phyloP scores from a whole-genome alignment of 2,113 vertebrate genomes.

The Strigops habroptila region DNA sequence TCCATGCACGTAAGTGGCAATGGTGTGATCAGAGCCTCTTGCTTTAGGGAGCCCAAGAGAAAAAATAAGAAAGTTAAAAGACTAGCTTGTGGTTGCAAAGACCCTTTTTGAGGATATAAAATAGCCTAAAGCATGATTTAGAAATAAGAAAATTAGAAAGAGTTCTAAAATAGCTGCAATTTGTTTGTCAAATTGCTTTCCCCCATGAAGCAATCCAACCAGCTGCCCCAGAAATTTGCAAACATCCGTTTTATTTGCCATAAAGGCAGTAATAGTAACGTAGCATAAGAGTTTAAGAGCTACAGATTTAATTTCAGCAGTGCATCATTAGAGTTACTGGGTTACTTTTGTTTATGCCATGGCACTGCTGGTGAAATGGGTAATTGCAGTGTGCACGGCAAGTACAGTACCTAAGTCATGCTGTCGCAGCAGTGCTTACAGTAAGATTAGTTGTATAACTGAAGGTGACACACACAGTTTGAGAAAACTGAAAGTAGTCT shows the following conservation, averaged over 20 bases:
- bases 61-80: not conserved
- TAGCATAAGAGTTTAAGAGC: not conserved
- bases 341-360: not conserved
- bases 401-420: not conserved
- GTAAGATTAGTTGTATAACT: not conserved
- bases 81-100: not conserved
- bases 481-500: not conserved
- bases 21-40: not conserved
- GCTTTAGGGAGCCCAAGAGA: not conserved
- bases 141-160: not conserved
- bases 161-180: not conserved
- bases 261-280: not conserved
- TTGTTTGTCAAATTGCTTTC: conserved; percentile 18
- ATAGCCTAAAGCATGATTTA: not conserved
- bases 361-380: not conserved
- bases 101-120: not conserved
- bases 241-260: not conserved
- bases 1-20: fast-evolving
- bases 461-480: not conserved
- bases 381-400: not conserved
- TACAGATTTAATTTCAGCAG: not conserved
- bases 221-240: not conserved
- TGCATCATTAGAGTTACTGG: not conserved
- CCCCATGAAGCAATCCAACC: not conserved
- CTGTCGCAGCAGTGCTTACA: not conserved